Evolutionary conservation across 2,888 invertebrate species (phyloP), one percentile per base, ranked within the genome.

Genomic region (Venusia cambrica): DNA sequence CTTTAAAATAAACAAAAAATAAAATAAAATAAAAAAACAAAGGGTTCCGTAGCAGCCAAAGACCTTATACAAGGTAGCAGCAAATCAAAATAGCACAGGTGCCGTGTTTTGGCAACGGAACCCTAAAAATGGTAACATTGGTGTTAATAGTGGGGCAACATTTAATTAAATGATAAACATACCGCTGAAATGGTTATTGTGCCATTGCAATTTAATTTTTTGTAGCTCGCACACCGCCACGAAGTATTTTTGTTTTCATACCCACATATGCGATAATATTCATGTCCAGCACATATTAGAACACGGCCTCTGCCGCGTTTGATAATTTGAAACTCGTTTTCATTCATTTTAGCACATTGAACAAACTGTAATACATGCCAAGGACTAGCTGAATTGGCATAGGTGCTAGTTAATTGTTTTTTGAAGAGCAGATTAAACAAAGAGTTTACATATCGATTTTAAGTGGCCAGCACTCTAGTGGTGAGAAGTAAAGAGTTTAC

Each of bases 231-330:
- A 11, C 22, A 22, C 22, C 22, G 22, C 22, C 16, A 16, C 16
- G n/a, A 16, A 16, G 16, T 16, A 16, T 16, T 5, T 16, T 16
- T n/a, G 16, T 16, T 22, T 22, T 12, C 22, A 22, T 22, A 22
- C 10, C 10, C 12, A 12, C 22, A 22, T 11, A 22, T 12, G 22
- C 22, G 22, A 22, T 22, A 22, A 12, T 22, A 22, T 22, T 22
- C 22, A 22, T 22, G 24, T 14, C 24, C 24, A 24, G 12, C 14
- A 24, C 24, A 24, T 24, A 24, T 24, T 14, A 24, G 24, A 24
- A 24, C 14, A 14, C 14, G 24, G 12, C 24, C 24, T 24, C 13
- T 12, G 14, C 24, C 24, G 7, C 24, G 24, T 14, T 24, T 24
- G 7, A 13, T 24, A 14, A 24, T 24, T 14, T 24, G 12, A 24